phyloP scores from a whole-genome alignment of 2,797 vertebrate species.

The Rhinogobio ventralis region DNA sequence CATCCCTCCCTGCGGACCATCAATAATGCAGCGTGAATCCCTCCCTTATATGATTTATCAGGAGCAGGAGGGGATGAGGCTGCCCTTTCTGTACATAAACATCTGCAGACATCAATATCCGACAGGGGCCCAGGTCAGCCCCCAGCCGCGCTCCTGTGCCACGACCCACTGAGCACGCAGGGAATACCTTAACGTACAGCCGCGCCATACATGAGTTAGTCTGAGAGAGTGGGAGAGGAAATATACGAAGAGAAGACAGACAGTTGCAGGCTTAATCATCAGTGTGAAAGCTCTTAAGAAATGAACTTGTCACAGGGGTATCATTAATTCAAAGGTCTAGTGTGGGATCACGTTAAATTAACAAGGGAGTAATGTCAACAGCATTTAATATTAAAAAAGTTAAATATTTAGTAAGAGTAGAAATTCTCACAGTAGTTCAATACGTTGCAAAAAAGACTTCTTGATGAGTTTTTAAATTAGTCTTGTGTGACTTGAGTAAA shows the following conservation, averaged over 20 bases:
- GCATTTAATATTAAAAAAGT: slow-evolving; percentile 31
- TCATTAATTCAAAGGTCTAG: slow-evolving; percentile 24
- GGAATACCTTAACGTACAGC: slow-evolving; percentile 63
- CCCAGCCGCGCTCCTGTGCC: slow-evolving; percentile 62
- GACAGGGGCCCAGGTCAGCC: slow-evolving; percentile 64
- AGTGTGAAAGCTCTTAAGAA: slow-evolving; percentile 4
- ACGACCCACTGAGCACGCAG: slow-evolving; percentile 60
- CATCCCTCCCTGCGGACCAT: slow-evolving; percentile 73
- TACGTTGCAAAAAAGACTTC: background rate
- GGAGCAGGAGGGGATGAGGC: slow-evolving; percentile 58
- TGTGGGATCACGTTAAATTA: slow-evolving; percentile 25
- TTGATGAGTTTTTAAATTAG: slow-evolving; percentile 18
- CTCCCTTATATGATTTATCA: slow-evolving; percentile 72
- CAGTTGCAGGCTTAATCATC: slow-evolving; percentile 10
- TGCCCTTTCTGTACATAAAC: slow-evolving; percentile 75
- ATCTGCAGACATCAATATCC: slow-evolving; percentile 78
- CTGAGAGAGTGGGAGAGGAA: slow-evolving; percentile 59
- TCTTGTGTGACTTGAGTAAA: slow-evolving; percentile 8
- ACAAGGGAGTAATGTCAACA: slow-evolving; percentile 19
- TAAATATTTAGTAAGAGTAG: background rate
- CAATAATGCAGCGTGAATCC: slow-evolving; percentile 75
- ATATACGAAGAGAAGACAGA: slow-evolving; percentile 23
- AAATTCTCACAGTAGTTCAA: background rate
- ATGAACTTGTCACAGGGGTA: slow-evolving; percentile 18
- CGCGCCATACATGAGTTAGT: slow-evolving; percentile 50